Evolutionary conservation across 2,888 invertebrate genomes (phyloP), one percentile per base, ranked within the genome.

Genomic region (Lasioglossum morio): DNA sequence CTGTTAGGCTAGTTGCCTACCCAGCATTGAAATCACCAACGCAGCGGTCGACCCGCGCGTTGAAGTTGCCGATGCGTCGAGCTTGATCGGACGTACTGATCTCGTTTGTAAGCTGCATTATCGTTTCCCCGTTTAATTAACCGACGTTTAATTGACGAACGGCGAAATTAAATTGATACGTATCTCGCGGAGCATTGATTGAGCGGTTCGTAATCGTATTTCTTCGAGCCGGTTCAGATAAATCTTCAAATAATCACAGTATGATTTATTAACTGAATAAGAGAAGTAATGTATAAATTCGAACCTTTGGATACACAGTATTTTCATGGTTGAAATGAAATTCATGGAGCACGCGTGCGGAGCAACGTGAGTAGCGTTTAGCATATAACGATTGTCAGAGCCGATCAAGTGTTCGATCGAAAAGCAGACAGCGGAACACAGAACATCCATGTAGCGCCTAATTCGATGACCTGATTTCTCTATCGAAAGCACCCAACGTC

Each of bases 21-120:
- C 89, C 84, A 69, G 72, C 90, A 81, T 90, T 83, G 86, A 90
- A 90, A 66, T 90, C 82, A 79, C 90, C 83, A 12, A 70, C 2
- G 23, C 43, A 23, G 37, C 37, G 72, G 69, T 48, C 57, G 63
- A 60, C 8, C 60, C 43, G 43, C 14, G 81, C 79, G 30, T 89
- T 53, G 73, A 87, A 82, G 53, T 89, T 84, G 60, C 84, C 46
- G 37, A 40, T 16, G 40, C 40, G 19, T 53, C 40, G 40, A 7
- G 46, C 46, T 70, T 48, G 46, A 77, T 74, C 81, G 73, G 53
- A 43, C 76, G 72, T 69, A 79, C 72, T 53, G 37, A 43, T 77
- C 81, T 83, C 48, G 48, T 34, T 70, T 74, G 74, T 57, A n/a
- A 16, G 40, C 14, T 34, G 30, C 34, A 46, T 82, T 82, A 82